Conservation (phyloP, 2,888 invertebrate species). For the Ennomos erosarius region DNA sequence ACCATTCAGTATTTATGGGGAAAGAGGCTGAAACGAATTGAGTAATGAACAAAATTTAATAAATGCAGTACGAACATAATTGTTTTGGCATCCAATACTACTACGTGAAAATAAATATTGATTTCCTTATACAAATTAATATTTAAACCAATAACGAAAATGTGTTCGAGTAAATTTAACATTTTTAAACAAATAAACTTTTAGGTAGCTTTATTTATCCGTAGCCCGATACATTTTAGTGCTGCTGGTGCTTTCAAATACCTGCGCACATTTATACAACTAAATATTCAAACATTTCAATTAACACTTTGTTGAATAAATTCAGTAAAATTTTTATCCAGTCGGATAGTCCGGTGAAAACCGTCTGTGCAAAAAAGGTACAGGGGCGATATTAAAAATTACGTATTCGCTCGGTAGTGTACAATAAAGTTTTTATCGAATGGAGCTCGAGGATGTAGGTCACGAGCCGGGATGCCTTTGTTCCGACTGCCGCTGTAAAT, state of each 20-base stretch:
- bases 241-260: constrained; percentile 22
- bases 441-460: constrained; percentile 63
- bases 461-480: constrained; percentile 67
- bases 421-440: constrained; percentile 56
- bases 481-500: constrained; percentile 66
- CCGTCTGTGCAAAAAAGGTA: constrained; percentile 11
- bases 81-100: too few species aligned
- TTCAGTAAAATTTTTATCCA: constrained; percentile 25
- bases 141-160: too few species aligned
- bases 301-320: constrained; percentile 39
- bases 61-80: too few species aligned
- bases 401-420: constrained; percentile 36
- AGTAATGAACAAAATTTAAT: too few species aligned
- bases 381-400: constrained; percentile 36
- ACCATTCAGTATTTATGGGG: too few species aligned
- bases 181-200: constrained; percentile 38
- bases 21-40: too few species aligned
- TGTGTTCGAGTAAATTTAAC: constrained; percentile 12
- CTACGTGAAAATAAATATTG: too few species aligned
- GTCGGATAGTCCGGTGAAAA: constrained; percentile 22
- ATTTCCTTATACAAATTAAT: too few species aligned
- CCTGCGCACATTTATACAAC: too few species aligned
- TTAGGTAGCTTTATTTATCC: constrained; percentile 25
- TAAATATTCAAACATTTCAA: constrained; percentile 38
- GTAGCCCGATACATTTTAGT: constrained; percentile 27